phyloP scores from a whole-genome alignment of 2,113 vertebrate genomes.

The Pterophyllum scalare region DNA sequence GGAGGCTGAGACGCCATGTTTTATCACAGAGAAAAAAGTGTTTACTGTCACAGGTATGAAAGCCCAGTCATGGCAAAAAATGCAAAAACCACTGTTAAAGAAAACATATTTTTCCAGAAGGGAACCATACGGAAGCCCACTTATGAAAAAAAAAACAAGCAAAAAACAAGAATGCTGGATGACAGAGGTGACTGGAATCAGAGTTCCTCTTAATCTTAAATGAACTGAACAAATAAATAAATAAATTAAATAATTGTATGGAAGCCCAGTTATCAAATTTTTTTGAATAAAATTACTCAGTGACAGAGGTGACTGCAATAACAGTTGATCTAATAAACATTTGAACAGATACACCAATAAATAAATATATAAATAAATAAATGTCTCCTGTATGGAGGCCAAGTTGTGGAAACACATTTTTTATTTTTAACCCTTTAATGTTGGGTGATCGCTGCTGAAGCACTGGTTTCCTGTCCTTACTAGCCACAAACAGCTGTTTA shows the following conservation, averaged over 20 bases:
- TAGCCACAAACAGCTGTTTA: too few species aligned
- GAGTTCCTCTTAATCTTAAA: too few species aligned
- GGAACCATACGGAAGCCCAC: too few species aligned
- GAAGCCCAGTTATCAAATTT: neutral
- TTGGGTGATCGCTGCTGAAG: too few species aligned
- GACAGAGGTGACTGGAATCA: neutral
- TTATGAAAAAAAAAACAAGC: too few species aligned
- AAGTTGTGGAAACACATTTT: neutral
- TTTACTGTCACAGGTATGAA: neutral
- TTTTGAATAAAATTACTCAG: too few species aligned
- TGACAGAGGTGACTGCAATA: too few species aligned
- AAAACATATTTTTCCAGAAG: too few species aligned
- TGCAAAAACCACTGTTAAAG: too few species aligned
- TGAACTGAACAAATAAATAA: too few species aligned
- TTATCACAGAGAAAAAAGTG: neutral
- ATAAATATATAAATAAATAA: neutral
- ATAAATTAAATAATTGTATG: neutral
- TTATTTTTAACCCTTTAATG: neutral
- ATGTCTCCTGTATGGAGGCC: neutral
- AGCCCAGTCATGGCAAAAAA: neutral
- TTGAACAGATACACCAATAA: neutral
- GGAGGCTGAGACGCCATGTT: neutral
- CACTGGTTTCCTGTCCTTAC: too few species aligned
- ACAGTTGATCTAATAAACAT: neutral
- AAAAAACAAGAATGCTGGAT: too few species aligned